Conservation (phyloP, 2,797 vertebrate species). For the Takifugu rubripes region DNA sequence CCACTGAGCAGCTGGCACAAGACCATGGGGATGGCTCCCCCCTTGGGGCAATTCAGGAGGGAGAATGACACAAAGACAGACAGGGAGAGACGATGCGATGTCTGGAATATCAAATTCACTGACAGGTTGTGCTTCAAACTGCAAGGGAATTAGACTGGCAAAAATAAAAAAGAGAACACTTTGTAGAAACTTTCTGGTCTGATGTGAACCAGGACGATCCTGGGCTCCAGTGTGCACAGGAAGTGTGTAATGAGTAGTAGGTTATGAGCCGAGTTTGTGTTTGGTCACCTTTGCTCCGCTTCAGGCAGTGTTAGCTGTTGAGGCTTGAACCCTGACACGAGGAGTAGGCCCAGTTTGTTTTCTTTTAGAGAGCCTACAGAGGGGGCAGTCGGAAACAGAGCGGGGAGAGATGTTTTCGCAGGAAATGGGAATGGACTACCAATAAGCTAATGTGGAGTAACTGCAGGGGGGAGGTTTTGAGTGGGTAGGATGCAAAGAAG, state of each 20-base stretch:
- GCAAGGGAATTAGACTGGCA: constrained; percentile 33
- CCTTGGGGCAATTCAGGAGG: constrained; percentile 55
- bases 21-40: constrained; percentile 61
- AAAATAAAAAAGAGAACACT: constrained; percentile 39
- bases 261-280: constrained; percentile 58
- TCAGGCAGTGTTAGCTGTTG: constrained; percentile 42
- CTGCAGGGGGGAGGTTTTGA: constrained; percentile 39
- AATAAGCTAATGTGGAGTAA: constrained; percentile 54
- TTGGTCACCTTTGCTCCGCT: constrained; percentile 63
- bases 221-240: constrained; percentile 37
- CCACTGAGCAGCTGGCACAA: constrained; percentile 74
- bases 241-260: constrained; percentile 51
- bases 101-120: constrained; percentile 63
- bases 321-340: constrained; percentile 53
- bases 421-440: constrained; percentile 68
- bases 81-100: constrained; percentile 56
- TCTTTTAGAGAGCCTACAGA: constrained; percentile 46
- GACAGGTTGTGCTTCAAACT: constrained; percentile 60
- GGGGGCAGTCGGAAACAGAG: constrained; percentile 44
- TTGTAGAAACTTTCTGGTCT: constrained; percentile 41
- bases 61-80: constrained; percentile 68
- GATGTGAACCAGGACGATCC: constrained; percentile 37
- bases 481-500: constrained; percentile 29
- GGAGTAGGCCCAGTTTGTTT: constrained; percentile 53
- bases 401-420: constrained; percentile 60